Evolutionary conservation across 1,140 invertebrate genomes (phyloP), one percentile per base, ranked within the genome.

Genomic region (Pseudomyrmex sp.): DNA sequence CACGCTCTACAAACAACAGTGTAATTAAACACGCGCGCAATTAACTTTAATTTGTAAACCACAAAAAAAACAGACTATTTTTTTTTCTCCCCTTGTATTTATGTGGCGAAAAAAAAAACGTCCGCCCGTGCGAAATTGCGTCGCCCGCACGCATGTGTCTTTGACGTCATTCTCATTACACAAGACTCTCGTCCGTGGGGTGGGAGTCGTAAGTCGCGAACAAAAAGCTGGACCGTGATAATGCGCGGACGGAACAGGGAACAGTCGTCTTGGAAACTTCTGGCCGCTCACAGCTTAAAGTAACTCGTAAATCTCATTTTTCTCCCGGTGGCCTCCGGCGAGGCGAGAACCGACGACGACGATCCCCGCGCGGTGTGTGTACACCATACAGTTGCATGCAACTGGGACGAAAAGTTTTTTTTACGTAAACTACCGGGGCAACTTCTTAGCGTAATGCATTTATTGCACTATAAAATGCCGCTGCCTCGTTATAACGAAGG

Each of bases 301-400:
- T 90, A 91, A 92, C 88, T 90, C 89, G 91, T 93, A 92, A 92
- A 93, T 93, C 90, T 92, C 89, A 91, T 92, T 91, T 92, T 91
- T 92, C 85, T 76, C 63, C 72, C 54, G 46, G 65, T 73, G 80
- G n/a, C 52, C 54, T 69, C 54, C 62, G 61, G 68, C 56, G 56
- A 15, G 46, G 59, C 58, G 73, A 68, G 35, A 23, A 44, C 26
- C 26, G 44, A 18, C 50, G 48, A 18, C 50, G 48, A 44, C 44
- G 26, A 65, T 20, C 20, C 82, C 50, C 5, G 9, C 82, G n/a
- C 12, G 23, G 3, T 18, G 13, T 35, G 3, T 18, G 13, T 35
- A 13, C 62, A 10, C 23, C 77, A 20, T 79, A 66, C 26, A 26
- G 26, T 26, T 26, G 35, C 35, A 56, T 35, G 66, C 82, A 92